Percentiles rank a stretch among this genome's conserved stretches.
phyloP scores from a whole-genome alignment of 2,888 invertebrate species.

The Lepidocyrtinus sp. region DNA sequence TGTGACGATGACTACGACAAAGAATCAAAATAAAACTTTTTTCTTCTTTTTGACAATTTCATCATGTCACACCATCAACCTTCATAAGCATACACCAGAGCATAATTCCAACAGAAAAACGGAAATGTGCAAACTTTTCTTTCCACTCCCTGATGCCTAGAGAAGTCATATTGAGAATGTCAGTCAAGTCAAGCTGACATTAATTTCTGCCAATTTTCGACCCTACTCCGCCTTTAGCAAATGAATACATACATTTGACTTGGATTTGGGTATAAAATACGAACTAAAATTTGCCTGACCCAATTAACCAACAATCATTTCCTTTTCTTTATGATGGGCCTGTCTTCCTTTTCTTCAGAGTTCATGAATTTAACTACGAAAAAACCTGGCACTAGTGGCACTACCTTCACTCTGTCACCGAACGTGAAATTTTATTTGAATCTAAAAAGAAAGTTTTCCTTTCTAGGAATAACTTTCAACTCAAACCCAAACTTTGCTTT shows the following conservation, averaged over 20 bases:
- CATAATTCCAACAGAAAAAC: neutral
- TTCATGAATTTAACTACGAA: no score
- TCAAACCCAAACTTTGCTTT: no score
- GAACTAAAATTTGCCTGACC: constrained; percentile 43
- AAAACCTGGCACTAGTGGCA: neutral
- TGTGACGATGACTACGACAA: neutral
- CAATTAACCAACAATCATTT: constrained; percentile 45
- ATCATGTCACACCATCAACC: constrained; percentile 8
- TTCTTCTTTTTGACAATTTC: constrained; percentile 21
- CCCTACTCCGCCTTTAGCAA: constrained; percentile 16
- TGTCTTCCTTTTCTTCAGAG: constrained; percentile 10
- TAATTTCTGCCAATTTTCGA: constrained; percentile 42
- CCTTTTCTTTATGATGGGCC: constrained; percentile 18
- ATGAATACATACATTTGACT: constrained; percentile 6
- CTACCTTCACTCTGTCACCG: neutral
- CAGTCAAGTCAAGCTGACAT: constrained; percentile 26
- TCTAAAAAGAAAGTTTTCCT: no score
- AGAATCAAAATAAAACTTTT: constrained; percentile 12
- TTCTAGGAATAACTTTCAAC: neutral
- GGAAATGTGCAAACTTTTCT: constrained; percentile 22
- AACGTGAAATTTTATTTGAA: neutral
- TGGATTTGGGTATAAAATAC: neutral
- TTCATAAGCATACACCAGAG: neutral
- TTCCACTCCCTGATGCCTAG: constrained; percentile 6
- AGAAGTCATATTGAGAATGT: constrained; percentile 28